Base-by-base conservation (phyloP, 2,797 vertebrate genomes). In the Macroramphosus scolopax region DNA sequence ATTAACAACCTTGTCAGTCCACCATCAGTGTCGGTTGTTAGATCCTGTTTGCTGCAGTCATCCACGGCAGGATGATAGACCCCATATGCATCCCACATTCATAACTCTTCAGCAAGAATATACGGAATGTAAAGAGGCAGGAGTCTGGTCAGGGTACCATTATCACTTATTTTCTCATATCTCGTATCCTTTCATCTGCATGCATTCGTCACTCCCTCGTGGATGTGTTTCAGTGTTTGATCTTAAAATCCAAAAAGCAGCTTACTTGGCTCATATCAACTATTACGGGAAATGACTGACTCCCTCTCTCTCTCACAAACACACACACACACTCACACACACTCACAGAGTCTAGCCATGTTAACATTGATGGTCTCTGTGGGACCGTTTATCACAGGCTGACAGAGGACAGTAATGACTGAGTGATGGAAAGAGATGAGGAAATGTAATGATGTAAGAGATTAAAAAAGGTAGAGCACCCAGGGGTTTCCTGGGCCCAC, bases 351-450 rank as follows among this genome's bases (percentile, higher is more conserved):
- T 34, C 33, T 44, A 40, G 37, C 30, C 39, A 48, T 33, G 52
- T 55, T 63, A 63, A 65, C 35, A 69, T 16, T 45, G 55, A 78
- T 53, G 48, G 45, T 17, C 30, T 79, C 64, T 22, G 25, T 30
- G 54, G 53, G 50, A 31, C 43, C 67, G 59, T 79, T 76, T 54
- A 68, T 77, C 69, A 69, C 36, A 39, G 34, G 28, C 45, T 58
- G 62, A 68, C 63, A 67, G 46, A 54, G 31, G 47, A 68, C 62
- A 68, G 64, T 63, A 75, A 82, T 68, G 73, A 66, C 44, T 25
- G 30, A 65, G 51, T 59, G 52, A 81, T 57, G 42, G 73, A 73
- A 62, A 62, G 29, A 68, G 46, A 72, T 58, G 54, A 66, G 60
- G 51, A 56, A 75, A 75, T 39, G 8, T 44, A 68, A 49, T 48